These are phyloP conservation scores for Anagrus nilaparvatae DNA, from an alignment of 1,140 invertebrate genomes.

Conservation along the genomic window DNA sequence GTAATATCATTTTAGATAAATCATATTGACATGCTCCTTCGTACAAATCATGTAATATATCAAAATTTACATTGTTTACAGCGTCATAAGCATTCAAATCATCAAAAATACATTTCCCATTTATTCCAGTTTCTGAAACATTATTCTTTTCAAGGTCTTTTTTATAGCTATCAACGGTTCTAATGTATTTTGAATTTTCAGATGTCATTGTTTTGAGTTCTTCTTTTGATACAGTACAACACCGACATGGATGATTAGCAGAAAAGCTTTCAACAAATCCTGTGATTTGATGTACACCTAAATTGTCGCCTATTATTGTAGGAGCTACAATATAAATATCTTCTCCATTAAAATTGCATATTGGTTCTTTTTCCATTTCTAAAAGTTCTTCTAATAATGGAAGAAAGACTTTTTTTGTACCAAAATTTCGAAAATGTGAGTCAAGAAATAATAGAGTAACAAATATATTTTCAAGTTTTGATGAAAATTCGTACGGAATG, in stretches of 20 bases:
- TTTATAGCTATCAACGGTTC: slow-evolving; percentile 1
- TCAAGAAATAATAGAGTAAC: too few relatives aligned
- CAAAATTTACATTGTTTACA: neutral
- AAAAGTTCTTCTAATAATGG: slow-evolving; percentile 3
- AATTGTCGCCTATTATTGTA: too few relatives aligned
- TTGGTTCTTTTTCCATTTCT: too few relatives aligned
- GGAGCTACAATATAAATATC: too few relatives aligned
- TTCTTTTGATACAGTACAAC: slow-evolving; percentile 18
- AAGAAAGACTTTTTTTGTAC: slow-evolving; percentile 1
- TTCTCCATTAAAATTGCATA: too few relatives aligned
- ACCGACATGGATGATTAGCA: slow-evolving; percentile 21
- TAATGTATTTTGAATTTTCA: slow-evolving; percentile 6
- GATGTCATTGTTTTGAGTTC: slow-evolving; percentile 10
- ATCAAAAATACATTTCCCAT: neutral
- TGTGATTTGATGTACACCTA: slow-evolving; percentile 16
- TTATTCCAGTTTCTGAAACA: neutral
- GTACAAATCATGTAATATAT: slow-evolving; percentile 1
- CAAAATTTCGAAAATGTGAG: slow-evolving; percentile 6
- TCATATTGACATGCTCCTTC: slow-evolving; percentile 1
- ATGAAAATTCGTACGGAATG: slow-evolving; percentile 9
- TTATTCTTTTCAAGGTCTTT: neutral
- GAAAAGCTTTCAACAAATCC: slow-evolving; percentile 23
- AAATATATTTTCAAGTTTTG: slow-evolving; percentile 14
- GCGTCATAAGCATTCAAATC: neutral
- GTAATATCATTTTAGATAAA: neutral